A percentile compares a stretch with the other conserved stretches of the same genome.
phyloP scores from a whole-genome alignment of 35 echinoderm and acorn worm species.

The Anneissia japonica region DNA sequence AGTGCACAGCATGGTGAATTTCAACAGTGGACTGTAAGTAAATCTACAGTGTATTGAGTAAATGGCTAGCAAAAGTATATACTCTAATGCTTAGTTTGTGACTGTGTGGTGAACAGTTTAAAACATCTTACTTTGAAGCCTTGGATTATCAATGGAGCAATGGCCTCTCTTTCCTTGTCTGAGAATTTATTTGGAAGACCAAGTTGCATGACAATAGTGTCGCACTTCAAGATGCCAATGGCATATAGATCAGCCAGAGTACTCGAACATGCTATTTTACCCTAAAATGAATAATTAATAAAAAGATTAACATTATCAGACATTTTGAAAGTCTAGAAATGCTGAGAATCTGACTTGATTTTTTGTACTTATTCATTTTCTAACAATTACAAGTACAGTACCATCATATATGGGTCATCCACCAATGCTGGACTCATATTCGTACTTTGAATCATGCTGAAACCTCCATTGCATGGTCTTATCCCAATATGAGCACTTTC shows the following conservation, averaged over 20 bases:
- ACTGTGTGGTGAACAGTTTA: no score
- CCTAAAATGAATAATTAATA: constrained; percentile 56
- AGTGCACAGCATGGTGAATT: no score
- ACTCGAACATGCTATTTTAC: constrained; percentile 82
- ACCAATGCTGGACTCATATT: background rate
- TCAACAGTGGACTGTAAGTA: no score
- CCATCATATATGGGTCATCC: background rate
- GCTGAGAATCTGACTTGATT: no score
- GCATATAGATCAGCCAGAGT: constrained; percentile 89
- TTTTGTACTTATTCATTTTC: no score
- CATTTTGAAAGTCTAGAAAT: no score
- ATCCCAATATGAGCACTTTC: background rate
- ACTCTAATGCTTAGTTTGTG: no score
- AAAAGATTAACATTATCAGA: no score
- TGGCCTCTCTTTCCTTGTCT: constrained; percentile 69
- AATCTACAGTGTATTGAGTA: no score
- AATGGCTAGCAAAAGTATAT: no score
- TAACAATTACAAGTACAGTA: no score
- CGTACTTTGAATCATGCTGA: background rate
- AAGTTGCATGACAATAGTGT: constrained; percentile 94
- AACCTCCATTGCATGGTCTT: background rate
- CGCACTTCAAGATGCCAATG: constrained; percentile 77
- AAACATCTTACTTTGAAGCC: constrained; percentile 81
- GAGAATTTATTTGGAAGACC: constrained; percentile 73
- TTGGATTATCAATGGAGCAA: constrained; percentile 70